Conservation (phyloP, 2,888 invertebrate species). For the Nasonovia ribisnigri region DNA sequence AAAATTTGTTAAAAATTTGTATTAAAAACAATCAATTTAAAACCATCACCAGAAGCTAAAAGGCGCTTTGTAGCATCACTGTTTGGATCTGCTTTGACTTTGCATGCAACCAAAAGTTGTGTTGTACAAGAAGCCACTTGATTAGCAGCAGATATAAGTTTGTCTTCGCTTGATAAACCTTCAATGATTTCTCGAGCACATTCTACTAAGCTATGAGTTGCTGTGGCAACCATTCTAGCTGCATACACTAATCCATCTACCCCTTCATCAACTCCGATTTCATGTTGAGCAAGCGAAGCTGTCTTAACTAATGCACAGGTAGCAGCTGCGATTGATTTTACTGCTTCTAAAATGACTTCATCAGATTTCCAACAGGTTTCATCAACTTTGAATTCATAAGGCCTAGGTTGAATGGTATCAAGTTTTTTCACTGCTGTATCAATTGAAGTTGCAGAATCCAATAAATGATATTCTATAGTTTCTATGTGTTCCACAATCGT, state of each 20-base stretch:
- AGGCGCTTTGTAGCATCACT: slow-evolving; percentile 62
- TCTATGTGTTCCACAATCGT: slow-evolving; percentile 97
- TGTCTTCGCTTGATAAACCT: slow-evolving; percentile 62
- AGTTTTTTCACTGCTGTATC: slow-evolving; percentile 98
- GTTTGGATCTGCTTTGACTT: slow-evolving; percentile 63
- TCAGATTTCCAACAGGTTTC: slow-evolving; percentile 62
- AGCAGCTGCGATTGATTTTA: slow-evolving; percentile 61
- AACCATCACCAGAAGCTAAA: slow-evolving; percentile 53
- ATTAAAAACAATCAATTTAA: background rate
- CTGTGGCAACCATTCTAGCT: slow-evolving; percentile 60
- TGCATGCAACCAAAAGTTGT: slow-evolving; percentile 60
- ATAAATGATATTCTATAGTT: slow-evolving; percentile 97
- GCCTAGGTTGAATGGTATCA: slow-evolving; percentile 88
- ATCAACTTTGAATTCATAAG: slow-evolving; percentile 62
- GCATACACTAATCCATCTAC: slow-evolving; percentile 63
- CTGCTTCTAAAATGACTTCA: slow-evolving; percentile 60
- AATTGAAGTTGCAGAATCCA: slow-evolving; percentile 97
- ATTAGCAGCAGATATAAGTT: slow-evolving; percentile 63
- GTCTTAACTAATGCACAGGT: slow-evolving; percentile 62
- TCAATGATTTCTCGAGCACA: slow-evolving; percentile 63
- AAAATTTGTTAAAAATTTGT: background rate
- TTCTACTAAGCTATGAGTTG: slow-evolving; percentile 60
- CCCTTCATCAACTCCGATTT: slow-evolving; percentile 63
- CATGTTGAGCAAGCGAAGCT: slow-evolving; percentile 62
- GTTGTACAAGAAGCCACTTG: slow-evolving; percentile 62